Percentiles rank a stretch among this genome's conserved stretches.
These are phyloP conservation scores for Sitobion miscanthi DNA, from an alignment of 1,140 invertebrate genomes.

Conservation along the genomic window DNA sequence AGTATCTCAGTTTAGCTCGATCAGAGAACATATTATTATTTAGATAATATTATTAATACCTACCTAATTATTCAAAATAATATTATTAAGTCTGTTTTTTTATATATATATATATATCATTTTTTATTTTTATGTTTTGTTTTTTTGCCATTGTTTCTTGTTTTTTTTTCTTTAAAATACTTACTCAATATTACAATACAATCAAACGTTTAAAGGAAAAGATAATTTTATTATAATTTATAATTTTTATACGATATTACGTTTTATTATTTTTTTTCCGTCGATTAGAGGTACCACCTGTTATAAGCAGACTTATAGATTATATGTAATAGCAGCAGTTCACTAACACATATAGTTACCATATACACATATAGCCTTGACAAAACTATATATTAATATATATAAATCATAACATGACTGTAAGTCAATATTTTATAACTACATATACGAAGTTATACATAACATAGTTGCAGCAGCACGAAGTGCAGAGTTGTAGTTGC, in stretches of 20 bases:
- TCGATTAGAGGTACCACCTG: neutral
- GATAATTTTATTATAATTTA: neutral
- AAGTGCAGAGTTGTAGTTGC: neutral
- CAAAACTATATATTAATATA: neutral
- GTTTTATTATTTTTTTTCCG: neutral
- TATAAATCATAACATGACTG: neutral
- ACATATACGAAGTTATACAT: constrained; percentile 12
- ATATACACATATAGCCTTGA: constrained; percentile 49
- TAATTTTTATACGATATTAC: neutral
- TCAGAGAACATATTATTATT: neutral
- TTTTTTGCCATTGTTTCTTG: neutral
- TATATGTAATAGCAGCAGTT: constrained; percentile 17
- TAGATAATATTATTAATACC: neutral
- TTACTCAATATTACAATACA: neutral
- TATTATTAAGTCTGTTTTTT: neutral
- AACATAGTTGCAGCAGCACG: neutral
- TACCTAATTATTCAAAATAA: neutral
- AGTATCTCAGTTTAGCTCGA: neutral
- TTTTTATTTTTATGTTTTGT: neutral
- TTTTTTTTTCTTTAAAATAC: neutral
- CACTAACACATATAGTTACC: constrained; percentile 48
- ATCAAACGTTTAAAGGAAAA: neutral
- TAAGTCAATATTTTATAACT: neutral
- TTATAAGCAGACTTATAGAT: neutral
- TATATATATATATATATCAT: neutral